Evolutionary conservation across 2,888 invertebrate genomes (phyloP), one percentile per base, ranked within the genome.

Genomic region (Timema podura): DNA sequence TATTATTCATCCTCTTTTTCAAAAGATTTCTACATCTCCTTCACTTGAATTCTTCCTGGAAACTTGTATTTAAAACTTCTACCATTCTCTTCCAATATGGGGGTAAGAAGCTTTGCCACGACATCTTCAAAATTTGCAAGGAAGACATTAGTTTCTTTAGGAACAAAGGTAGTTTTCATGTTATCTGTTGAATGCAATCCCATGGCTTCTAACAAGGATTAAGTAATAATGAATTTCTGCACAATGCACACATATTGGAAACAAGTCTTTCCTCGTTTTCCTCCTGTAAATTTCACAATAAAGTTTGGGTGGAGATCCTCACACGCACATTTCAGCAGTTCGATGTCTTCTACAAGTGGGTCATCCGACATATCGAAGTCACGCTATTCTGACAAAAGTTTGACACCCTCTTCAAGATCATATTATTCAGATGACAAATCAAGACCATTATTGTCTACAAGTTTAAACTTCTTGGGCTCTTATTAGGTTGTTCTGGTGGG

Each of bases 241-340:
- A 54, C 54, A 54, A 54, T 54, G 54, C 54, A 54, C 13, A 54
- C 54, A 16, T 54, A 54, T 54, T 54, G 54, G 54, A 54, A 54
- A 16, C n/a, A 15, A 54, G 2, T 6, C 16, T 54, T 54, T 11
- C 54, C 54, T 11, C 54, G 8, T 7, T 7, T 10, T 10, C 54
- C 54, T 54, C 13, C 54, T 15, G 54, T 5, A 54, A 54, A 5
- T 16, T 54, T 54, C 5, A 54, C 54, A 54, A 54, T 5, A 54
- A 54, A 7, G 16, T 54, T 54, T 6, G 54, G 1, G 3, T 54
- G 9, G n/a, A 54, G 54, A 1, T 54, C 54, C 1, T n/a, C 13
- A 54, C 54, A 54, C n/a, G 1, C 54, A 54, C 54, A 54, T 13
- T 54, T 13, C 7, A 54, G 6, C 54, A 54, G 54, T 54, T 54